Conservation (phyloP, 2,797 vertebrate species). For the Eptatretus atami region DNA sequence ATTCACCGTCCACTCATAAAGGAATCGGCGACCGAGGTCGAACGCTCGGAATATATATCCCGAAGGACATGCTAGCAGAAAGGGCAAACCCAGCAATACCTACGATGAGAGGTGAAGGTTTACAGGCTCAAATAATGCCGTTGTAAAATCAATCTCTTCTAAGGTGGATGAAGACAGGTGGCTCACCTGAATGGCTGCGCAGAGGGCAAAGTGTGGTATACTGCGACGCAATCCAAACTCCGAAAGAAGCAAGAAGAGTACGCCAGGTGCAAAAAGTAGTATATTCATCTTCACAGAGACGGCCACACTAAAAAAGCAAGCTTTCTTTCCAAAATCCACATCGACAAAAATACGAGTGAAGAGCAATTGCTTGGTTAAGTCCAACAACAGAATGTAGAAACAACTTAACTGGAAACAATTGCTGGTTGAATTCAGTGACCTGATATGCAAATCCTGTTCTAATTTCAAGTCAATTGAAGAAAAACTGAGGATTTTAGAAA, state of each 20-base stretch:
- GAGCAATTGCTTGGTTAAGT: background rate
- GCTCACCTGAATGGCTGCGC: slow-evolving; percentile 41
- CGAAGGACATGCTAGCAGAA: slow-evolving; percentile 46
- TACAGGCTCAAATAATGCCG: too few species aligned
- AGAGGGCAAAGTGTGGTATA: slow-evolving; percentile 50
- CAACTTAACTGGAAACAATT: too few species aligned
- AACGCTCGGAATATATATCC: slow-evolving; percentile 56
- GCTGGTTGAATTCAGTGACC: too few species aligned
- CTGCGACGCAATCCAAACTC: slow-evolving; percentile 45
- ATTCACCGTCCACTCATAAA: slow-evolving; percentile 89
- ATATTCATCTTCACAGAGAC: slow-evolving; percentile 98
- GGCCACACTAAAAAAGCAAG: slow-evolving; percentile 32
- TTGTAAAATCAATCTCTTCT: background rate
- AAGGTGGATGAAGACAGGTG: background rate
- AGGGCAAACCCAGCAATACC: slow-evolving; percentile 51
- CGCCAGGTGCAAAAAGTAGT: slow-evolving; percentile 64
- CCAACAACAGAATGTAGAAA: too few species aligned
- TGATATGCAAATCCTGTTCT: too few species aligned
- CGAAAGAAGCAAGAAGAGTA: slow-evolving; percentile 56
- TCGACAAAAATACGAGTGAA: slow-evolving; percentile 7
- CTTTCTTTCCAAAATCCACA: background rate
- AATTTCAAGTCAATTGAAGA: too few species aligned
- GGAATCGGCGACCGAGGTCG: slow-evolving; percentile 74
- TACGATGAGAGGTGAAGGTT: slow-evolving; percentile 11
- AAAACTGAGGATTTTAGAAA: too few species aligned